These are phyloP conservation scores for Zapus hudsonius DNA, from an alignment of 2,113 vertebrate genomes.

Conservation along the genomic window DNA sequence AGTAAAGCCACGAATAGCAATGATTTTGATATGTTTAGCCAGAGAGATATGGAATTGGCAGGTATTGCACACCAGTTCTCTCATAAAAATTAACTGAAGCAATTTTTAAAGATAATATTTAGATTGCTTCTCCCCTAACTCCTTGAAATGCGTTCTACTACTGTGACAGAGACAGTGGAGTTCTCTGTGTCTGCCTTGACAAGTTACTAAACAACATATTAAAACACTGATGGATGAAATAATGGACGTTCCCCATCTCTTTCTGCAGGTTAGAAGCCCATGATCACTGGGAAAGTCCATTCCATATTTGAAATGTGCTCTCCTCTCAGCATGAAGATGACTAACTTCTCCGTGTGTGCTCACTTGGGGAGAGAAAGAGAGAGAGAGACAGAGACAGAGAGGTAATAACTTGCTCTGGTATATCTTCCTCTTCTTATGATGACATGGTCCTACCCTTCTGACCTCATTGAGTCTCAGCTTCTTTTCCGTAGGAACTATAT, in stretches of 20 bases:
- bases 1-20: not conserved
- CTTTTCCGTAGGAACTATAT: not conserved
- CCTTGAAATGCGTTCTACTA: no score
- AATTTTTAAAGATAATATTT: no score
- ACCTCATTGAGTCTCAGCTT: not conserved
- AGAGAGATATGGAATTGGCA: not conserved
- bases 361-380: not conserved
- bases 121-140: no score
- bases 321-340: not conserved
- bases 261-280: not conserved
- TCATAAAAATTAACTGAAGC: no score
- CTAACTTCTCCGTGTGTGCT: not conserved
- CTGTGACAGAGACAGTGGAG: no score
- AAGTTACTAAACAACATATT: no score
- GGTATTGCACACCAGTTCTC: not conserved
- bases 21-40: not conserved
- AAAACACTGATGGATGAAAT: no score
- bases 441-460: no score
- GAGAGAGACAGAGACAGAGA: no score
- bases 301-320: not conserved
- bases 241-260: no score
- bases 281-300: not conserved
- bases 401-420: no score
- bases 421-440: not conserved
- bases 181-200: no score